Evolutionary conservation across 2,888 invertebrate genomes (phyloP), one percentile per base, ranked within the genome.

Genomic region (Heliconius ethilla): DNA sequence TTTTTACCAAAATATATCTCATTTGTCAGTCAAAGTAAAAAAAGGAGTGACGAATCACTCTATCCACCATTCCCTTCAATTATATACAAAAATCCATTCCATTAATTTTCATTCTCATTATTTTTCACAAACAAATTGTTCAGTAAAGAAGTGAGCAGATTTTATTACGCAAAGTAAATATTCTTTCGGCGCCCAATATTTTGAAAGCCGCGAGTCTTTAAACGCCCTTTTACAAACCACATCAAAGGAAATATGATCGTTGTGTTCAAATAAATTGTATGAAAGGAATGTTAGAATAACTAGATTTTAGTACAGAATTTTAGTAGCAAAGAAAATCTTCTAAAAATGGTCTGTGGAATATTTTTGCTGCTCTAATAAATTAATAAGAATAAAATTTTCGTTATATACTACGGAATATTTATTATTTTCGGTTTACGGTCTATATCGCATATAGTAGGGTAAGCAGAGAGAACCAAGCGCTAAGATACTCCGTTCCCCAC

Each of bases 201-300:
- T 75, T 25, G 75, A 75, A 45, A 75, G 67, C 37, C 27, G 33
- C 29, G 75, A 66, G 51, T 62, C 65, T 45, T 63, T 65, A 66
- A 55, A 66, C 75, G 75, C 51, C 65, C 75, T 75, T 75, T 66
- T 63, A 62, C 22, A 10, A 59, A 74, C 74, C 74, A 74, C 74
- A 40, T 74, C 74, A 74, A 74, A 74, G 74, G 63, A 62, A 74
- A 74, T 59, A 59, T 72, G 55, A 72, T 72, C 72, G 72, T 33
- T 72, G n/a, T 59, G 33, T 59, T 37, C 9, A 72, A 59, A 72
- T 72, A 72, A 72, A 33, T 72, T 72, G 59, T 72, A 72, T 59
- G 59, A 18, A 59, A 72, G 33, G 72, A 59, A 51, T 27, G n/a
- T 72, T 33, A 33, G 59, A 37, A 72, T 22, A 72, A 59, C 72